Evolutionary conservation across 2,888 invertebrate genomes (phyloP).

Genomic region (Dysmachus trigonus): DNA sequence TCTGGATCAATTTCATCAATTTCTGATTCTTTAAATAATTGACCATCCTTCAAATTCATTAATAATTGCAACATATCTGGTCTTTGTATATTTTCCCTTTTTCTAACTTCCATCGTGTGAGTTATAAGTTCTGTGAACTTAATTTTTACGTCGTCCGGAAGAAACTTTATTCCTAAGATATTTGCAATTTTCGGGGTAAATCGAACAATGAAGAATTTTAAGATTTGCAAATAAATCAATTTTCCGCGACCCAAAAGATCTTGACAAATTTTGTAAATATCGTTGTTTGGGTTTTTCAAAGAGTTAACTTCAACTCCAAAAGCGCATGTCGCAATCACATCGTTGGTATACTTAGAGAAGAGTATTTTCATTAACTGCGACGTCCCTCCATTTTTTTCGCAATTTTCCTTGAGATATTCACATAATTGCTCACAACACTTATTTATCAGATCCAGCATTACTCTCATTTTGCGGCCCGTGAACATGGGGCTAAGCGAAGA

Average conservation of each 20-base stretch:
- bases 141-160: conserved; percentile 56
- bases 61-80: conserved; percentile 69
- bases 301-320: conserved; percentile 68
- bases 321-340: conserved; percentile 65
- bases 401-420: conserved; percentile 51
- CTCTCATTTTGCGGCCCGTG: conserved; percentile 54
- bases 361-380: conserved; percentile 58
- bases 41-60: conserved; percentile 54
- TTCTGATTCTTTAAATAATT: conserved; percentile 57
- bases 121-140: conserved; percentile 65
- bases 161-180: conserved; percentile 57
- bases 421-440: conserved; percentile 57
- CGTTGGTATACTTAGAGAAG: conserved; percentile 60
- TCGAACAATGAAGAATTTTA: background rate
- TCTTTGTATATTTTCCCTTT: conserved; percentile 64
- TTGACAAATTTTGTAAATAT: conserved; percentile 68
- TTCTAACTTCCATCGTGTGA: conserved; percentile 64
- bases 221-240: background rate
- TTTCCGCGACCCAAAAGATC: conserved; percentile 54
- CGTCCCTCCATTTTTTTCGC: background rate
- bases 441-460: conserved; percentile 54
- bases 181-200: conserved; percentile 38
- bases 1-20: background rate
- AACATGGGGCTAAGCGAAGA: conserved; percentile 66
- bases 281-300: conserved; percentile 65